phyloP scores from a whole-genome alignment of 2,888 invertebrate species.

The Colostygia pectinataria region DNA sequence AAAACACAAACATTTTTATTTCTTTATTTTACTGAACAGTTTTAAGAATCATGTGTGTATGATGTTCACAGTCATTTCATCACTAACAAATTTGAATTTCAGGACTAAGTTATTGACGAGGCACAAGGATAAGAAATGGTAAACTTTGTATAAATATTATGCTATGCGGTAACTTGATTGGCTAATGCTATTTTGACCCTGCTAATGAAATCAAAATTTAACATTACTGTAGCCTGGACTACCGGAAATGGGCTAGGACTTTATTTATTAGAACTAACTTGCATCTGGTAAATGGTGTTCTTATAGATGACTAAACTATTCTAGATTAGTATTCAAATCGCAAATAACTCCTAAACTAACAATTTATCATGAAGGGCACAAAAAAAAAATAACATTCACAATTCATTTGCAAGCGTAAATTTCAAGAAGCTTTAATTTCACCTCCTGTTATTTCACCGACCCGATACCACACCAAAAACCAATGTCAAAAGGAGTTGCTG shows the following conservation, averaged over 20 bases:
- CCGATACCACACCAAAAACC: no score
- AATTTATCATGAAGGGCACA: constrained; percentile 4
- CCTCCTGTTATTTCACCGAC: no score
- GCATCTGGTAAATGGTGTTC: constrained; percentile 23
- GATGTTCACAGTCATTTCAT: constrained; percentile 70
- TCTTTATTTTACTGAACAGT: constrained; percentile 13
- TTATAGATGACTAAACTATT: constrained; percentile 9
- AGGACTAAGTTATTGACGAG: constrained; percentile 94
- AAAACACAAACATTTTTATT: constrained; percentile 7
- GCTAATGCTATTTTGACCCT: constrained; percentile 52
- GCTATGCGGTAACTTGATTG: constrained; percentile 64
- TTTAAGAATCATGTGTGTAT: constrained; percentile 37
- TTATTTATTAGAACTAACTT: constrained; percentile 11
- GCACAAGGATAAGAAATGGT: constrained; percentile 93
- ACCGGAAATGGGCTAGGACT: constrained; percentile 17
- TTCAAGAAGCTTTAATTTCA: neutral
- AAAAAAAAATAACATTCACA: constrained; percentile 4
- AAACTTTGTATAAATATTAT: constrained; percentile 72
- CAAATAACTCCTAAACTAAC: constrained; percentile 10
- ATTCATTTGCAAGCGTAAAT: constrained; percentile 11
- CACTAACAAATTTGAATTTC: constrained; percentile 85
- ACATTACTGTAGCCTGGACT: constrained; percentile 24
- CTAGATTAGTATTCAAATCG: constrained; percentile 9
- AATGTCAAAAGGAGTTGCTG: no score
- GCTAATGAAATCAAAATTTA: constrained; percentile 35